Conservation (phyloP, 2,113 vertebrate species). For the Nibea coibor region DNA sequence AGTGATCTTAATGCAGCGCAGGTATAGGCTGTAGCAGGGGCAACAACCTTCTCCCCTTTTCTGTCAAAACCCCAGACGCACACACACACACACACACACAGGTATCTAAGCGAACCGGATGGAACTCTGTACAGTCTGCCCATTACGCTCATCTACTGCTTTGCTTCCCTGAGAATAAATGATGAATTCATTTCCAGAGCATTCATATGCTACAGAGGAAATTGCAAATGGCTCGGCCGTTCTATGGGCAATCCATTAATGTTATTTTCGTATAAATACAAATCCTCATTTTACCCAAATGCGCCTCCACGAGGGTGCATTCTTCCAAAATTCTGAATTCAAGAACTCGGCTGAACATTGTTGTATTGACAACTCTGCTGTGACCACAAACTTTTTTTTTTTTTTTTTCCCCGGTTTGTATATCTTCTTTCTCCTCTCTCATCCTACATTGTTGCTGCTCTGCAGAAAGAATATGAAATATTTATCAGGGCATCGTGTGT, state of each 20-base stretch:
- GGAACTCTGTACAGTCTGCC: slow-evolving; percentile 16
- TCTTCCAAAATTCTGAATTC: slow-evolving; percentile 54
- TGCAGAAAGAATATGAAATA: slow-evolving; percentile 83
- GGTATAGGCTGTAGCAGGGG: slow-evolving; percentile 8
- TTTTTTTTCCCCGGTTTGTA: slow-evolving; percentile 44
- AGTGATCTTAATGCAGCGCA: slow-evolving; percentile 29
- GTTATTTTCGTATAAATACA: slow-evolving; percentile 66
- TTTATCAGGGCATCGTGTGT: slow-evolving; percentile 79
- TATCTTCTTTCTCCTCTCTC: slow-evolving; percentile 65
- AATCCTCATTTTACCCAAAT: slow-evolving; percentile 51
- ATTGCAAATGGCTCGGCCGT: slow-evolving; percentile 60
- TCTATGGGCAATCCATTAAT: slow-evolving; percentile 68
- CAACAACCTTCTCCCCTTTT: slow-evolving; percentile 10
- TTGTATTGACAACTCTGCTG: slow-evolving; percentile 72
- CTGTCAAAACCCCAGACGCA: slow-evolving; percentile 17
- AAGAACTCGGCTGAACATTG: slow-evolving; percentile 55
- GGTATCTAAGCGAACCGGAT: slow-evolving; percentile 32
- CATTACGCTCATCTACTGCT: slow-evolving; percentile 61
- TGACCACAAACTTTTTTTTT: slow-evolving; percentile 63
- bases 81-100: slow-evolving; percentile 22
- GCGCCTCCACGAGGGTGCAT: slow-evolving; percentile 39
- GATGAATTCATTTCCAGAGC: slow-evolving; percentile 64
- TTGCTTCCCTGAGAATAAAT: slow-evolving; percentile 53
- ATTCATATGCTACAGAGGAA: slow-evolving; percentile 62
- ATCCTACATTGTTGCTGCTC: slow-evolving; percentile 68